phyloP scores from a whole-genome alignment of 2,888 invertebrate species.

The Dryococelus australis region DNA sequence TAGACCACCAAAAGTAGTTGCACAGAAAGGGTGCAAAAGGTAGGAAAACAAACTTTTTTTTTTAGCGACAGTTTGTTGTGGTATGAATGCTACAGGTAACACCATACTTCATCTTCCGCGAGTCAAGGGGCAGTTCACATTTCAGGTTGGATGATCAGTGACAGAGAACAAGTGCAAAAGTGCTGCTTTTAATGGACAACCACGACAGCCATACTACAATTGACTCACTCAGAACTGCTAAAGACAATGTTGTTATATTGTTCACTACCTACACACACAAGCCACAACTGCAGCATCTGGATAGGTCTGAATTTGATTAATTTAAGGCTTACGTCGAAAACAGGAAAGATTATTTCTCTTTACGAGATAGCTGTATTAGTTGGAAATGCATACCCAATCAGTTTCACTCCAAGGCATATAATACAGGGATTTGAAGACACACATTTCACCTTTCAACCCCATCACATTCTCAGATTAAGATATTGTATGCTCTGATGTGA shows the following conservation, averaged over 20 bases:
- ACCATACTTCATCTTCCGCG: slow-evolving; percentile 18
- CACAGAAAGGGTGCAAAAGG: neutral
- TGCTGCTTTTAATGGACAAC: slow-evolving; percentile 31
- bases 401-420: neutral
- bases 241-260: slow-evolving; percentile 30
- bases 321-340: slow-evolving; percentile 35
- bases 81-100: neutral
- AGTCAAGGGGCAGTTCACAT: slow-evolving; percentile 28
- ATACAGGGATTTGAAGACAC: neutral
- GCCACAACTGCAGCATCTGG: slow-evolving; percentile 25
- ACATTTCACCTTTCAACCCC: neutral
- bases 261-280: slow-evolving; percentile 34
- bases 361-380: slow-evolving; percentile 18
- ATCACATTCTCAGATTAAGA: too few species aligned
- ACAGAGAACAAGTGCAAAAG: slow-evolving; percentile 6
- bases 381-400: neutral
- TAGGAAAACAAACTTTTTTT: neutral
- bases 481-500: too few species aligned
- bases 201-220: slow-evolving; percentile 35
- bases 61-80: neutral
- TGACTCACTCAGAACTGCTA: neutral
- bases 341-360: slow-evolving; percentile 34
- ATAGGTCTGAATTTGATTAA: slow-evolving; percentile 28
- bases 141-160: neutral
- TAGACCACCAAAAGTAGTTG: neutral